Base-by-base conservation (phyloP, 2,888 invertebrate species). In the Allolobophora icterica region DNA sequence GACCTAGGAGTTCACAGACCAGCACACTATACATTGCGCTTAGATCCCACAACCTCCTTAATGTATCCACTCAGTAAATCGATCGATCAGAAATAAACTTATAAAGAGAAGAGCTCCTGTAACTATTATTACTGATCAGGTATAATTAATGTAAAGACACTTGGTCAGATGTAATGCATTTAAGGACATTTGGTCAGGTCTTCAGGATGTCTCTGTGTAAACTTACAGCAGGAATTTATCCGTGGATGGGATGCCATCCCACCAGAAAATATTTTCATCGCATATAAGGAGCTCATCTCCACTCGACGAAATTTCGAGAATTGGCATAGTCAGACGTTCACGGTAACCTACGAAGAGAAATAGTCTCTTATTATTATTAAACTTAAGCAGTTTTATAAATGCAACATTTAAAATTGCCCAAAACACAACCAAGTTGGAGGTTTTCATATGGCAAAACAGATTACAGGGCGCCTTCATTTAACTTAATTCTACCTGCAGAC, bases 221-320 rank as follows among this genome's bases (percentile, higher is more conserved):
- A 38, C 87, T 34, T 87, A 87, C 87, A 38, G 35, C 91, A 89
- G 34, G 40, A 91, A n/a, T 40, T 89, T 11, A 35, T 89, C 91
- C 13, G 90, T 89, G 19, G 87, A 90, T 30, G 91, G 91, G n/a
- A 92, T 42, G 34, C 42, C 91, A 30, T 91, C 38, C 91, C 91
- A 92, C 91, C 91, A 92, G 40, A 40, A 34, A 35, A 91, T 87
- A 45, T 89, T 84, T 33, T 92, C 91, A 58, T 84, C 45, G 30
- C 52, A 58, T 19, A 91, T 89, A 84, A 92, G 91, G 89, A 92
- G 91, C 38, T 92, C 90, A 45, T 92, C 92, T 24, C 92, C 91
- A 58, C 90, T 92, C 30, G 91, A 90, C 21, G 34, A 24, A 33
- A 92, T 45, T 83, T 87, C 15, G 52, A 92, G 35, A 40, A 52